phyloP scores from a whole-genome alignment of 2,888 invertebrate genomes.

The Homarus gammarus region DNA sequence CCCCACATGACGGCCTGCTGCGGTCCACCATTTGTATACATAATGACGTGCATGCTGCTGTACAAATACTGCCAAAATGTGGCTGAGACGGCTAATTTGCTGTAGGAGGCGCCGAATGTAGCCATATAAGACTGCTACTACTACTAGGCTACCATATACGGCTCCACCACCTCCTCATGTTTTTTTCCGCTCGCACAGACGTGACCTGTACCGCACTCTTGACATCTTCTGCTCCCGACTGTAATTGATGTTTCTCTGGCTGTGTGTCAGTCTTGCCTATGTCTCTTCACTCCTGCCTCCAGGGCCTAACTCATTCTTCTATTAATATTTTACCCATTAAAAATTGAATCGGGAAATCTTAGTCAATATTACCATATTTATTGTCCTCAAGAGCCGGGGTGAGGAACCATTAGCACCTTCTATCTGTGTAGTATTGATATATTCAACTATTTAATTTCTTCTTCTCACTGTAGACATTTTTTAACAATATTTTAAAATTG shows the following conservation, averaged over 20 bases:
- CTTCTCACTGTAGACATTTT: constrained; percentile 33
- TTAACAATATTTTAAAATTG: constrained; percentile 39
- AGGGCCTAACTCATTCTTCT: too few relatives aligned
- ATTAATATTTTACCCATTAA: too few relatives aligned
- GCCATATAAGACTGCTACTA: constrained; percentile 34
- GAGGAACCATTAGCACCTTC: constrained; percentile 34
- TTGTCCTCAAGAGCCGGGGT: neutral
- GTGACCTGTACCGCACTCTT: constrained; percentile 41
- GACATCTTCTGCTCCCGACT: constrained; percentile 6
- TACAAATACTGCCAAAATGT: constrained; percentile 42
- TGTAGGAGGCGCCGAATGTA: constrained; percentile 12
- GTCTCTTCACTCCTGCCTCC: constrained; percentile 23
- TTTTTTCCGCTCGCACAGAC: constrained; percentile 4
- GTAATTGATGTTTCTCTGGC: constrained; percentile 3
- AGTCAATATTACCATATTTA: neutral
- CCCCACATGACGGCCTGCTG: constrained; percentile 36
- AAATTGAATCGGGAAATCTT: too few relatives aligned
- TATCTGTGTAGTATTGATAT: constrained; percentile 20
- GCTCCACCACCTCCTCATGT: constrained; percentile 3
- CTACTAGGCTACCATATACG: neutral
- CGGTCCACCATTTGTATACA: constrained; percentile 38
- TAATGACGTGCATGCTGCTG: constrained; percentile 67
- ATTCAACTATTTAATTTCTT: constrained; percentile 34
- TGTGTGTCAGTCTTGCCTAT: neutral
- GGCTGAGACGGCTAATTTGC: constrained; percentile 33